phyloP scores from a whole-genome alignment of 2,113 vertebrate genomes.

The Toxostoma redivivum region DNA sequence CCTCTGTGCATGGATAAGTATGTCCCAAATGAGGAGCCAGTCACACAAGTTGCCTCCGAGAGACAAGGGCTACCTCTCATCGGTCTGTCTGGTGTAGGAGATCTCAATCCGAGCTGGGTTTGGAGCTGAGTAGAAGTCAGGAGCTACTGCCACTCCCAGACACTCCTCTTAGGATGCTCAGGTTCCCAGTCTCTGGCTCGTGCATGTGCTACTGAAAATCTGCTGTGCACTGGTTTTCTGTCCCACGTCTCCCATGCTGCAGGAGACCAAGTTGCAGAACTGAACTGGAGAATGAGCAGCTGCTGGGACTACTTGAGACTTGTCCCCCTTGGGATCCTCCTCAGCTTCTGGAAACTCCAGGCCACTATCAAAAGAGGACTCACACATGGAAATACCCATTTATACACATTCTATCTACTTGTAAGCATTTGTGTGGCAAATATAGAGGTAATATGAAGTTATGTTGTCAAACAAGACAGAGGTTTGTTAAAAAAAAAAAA shows the following conservation, averaged over 20 bases:
- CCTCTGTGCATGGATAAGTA: background rate
- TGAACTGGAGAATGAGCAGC: background rate
- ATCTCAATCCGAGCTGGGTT: background rate
- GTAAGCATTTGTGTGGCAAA: background rate
- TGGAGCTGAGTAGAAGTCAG: background rate
- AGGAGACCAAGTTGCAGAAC: background rate
- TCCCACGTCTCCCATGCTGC: background rate
- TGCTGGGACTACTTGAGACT: background rate
- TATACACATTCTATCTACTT: background rate
- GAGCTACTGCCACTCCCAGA: background rate
- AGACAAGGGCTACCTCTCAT: background rate
- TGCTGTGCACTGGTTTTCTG: background rate
- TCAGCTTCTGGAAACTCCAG: background rate
- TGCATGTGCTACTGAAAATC: background rate
- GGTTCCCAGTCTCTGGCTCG: background rate
- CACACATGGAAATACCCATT: background rate
- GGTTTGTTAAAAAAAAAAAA: background rate
- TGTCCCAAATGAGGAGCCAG: background rate
- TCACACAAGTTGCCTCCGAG: background rate
- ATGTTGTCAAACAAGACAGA: background rate
- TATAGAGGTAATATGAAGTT: background rate
- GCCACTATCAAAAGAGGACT: background rate
- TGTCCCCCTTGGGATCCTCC: fast-evolving
- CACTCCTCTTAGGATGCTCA: background rate
- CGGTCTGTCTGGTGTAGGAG: background rate